Percentiles rank a stretch among this genome's conserved stretches.
Evolutionary conservation across 2,797 vertebrate species (phyloP).

Genomic region (Trachops cirrhosus): DNA sequence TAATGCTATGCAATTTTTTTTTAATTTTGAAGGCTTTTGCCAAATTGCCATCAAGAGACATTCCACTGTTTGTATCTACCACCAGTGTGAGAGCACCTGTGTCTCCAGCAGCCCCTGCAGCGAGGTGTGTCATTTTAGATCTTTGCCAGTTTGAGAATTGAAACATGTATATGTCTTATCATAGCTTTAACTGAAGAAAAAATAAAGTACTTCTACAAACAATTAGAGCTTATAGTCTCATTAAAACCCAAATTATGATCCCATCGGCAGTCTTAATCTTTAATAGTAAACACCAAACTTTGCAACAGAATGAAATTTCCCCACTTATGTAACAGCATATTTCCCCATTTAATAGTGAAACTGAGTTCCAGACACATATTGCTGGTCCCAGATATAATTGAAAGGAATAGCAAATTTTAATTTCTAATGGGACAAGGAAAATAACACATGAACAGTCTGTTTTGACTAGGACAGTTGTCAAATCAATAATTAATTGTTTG

Average conservation of each 20-base stretch:
- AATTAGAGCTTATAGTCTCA: background rate
- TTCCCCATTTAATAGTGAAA: slow-evolving; percentile 14
- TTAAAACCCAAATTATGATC: slow-evolving; percentile 26
- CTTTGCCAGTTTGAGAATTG: background rate
- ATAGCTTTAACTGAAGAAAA: slow-evolving; percentile 1
- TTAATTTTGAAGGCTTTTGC: background rate
- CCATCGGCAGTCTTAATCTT: background rate
- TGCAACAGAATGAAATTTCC: slow-evolving; percentile 7
- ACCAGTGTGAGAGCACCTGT: background rate
- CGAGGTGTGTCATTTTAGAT: background rate
- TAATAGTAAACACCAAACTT: slow-evolving; percentile 31
- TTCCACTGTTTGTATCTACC: background rate
- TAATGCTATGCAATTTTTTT: background rate
- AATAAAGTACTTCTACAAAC: background rate
- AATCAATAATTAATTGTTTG: slow-evolving; percentile 54
- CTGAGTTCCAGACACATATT: slow-evolving; percentile 36
- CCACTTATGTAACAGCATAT: background rate
- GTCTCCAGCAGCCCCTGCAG: background rate
- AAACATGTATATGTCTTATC: background rate
- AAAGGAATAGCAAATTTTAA: slow-evolving; percentile 60
- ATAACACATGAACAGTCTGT: slow-evolving; percentile 56
- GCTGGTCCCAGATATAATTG: slow-evolving; percentile 34
- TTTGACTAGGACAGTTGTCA: slow-evolving; percentile 57
- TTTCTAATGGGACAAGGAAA: slow-evolving; percentile 51
- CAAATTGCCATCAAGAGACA: background rate